Percentiles rank a stretch among this genome's conserved stretches.
These are phyloP conservation scores for Tenrec ecaudatus DNA, from an alignment of 2,113 vertebrate genomes.

Conservation along the genomic window DNA sequence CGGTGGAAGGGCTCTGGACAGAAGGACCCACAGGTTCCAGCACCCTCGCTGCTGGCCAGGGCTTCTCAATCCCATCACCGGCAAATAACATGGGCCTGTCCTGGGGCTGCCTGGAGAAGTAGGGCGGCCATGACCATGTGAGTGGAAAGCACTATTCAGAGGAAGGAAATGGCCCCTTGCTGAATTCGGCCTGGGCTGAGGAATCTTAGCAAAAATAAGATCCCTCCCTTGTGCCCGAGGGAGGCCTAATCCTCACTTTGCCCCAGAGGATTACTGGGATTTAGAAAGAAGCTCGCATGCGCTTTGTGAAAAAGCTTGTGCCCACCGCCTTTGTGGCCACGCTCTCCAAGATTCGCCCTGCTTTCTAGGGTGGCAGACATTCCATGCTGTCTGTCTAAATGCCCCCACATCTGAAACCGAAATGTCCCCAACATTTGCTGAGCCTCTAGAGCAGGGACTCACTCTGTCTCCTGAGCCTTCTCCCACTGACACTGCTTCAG, in stretches of 20 bases:
- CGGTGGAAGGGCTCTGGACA: not conserved
- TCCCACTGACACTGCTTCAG: constrained; percentile 22
- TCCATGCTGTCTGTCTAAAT: constrained; percentile 74
- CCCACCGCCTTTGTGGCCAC: constrained; percentile 81
- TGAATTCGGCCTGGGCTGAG: constrained; percentile 75
- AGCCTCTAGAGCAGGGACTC: constrained; percentile 9
- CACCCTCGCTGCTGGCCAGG: not conserved
- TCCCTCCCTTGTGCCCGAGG: constrained; percentile 80
- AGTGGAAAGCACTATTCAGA: constrained; percentile 72
- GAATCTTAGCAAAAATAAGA: constrained; percentile 85
- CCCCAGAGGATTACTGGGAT: constrained; percentile 86
- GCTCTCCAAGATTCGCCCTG: constrained; percentile 75
- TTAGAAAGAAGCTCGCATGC: constrained; percentile 87
- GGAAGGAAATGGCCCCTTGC: constrained; percentile 69
- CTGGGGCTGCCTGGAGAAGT: constrained; percentile 18
- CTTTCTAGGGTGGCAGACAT: constrained; percentile 81
- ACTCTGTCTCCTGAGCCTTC: constrained; percentile 27
- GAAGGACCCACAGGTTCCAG: not conserved
- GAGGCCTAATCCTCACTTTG: constrained; percentile 86
- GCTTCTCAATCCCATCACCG: constrained; percentile 2
- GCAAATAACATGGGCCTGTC: constrained; percentile 43
- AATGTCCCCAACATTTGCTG: constrained; percentile 72
- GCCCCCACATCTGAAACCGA: constrained; percentile 54
- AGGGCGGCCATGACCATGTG: constrained; percentile 28
- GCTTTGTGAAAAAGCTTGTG: constrained; percentile 80